Percentiles rank a stretch among this genome's conserved stretches.
Conservation (phyloP, 1,140 invertebrate species). For the Caerostris extrusa region DNA sequence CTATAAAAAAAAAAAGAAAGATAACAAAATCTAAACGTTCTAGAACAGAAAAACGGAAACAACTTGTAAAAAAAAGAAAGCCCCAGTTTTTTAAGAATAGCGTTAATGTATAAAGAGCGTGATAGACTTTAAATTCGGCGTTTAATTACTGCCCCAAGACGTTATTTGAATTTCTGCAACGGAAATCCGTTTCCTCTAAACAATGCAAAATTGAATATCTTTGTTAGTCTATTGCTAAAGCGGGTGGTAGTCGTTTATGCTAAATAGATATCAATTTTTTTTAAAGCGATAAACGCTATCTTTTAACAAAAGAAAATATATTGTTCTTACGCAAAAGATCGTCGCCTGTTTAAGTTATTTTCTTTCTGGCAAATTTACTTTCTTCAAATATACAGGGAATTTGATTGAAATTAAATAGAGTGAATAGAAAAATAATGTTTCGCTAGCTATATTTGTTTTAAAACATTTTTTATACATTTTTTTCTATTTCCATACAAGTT, state of each 20-base stretch:
- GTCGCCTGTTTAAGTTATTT: not conserved
- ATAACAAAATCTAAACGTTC: not conserved
- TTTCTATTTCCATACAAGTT: too few species aligned
- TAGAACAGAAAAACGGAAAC: not conserved
- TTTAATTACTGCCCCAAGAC: not conserved
- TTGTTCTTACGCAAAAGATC: not conserved
- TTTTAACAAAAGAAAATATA: not conserved
- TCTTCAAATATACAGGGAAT: too few species aligned
- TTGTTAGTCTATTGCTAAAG: not conserved
- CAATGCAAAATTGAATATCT: not conserved
- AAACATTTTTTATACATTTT: too few species aligned
- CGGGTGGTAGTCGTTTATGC: not conserved
- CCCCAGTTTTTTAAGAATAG: not conserved
- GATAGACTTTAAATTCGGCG: not conserved
- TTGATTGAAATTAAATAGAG: too few species aligned
- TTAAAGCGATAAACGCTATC: not conserved
- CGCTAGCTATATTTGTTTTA: too few species aligned
- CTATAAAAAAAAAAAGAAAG: not conserved
- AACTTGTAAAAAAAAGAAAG: not conserved
- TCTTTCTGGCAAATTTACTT: too few species aligned
- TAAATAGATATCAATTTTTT: not conserved
- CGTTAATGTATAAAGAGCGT: not conserved
- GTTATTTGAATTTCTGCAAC: slow-evolving; percentile 7
- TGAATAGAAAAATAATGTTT: too few species aligned
- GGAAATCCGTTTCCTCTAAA: not conserved